These are phyloP conservation scores for Leptinotarsa texana DNA, from an alignment of 1,140 invertebrate genomes.

Conservation along the genomic window DNA sequence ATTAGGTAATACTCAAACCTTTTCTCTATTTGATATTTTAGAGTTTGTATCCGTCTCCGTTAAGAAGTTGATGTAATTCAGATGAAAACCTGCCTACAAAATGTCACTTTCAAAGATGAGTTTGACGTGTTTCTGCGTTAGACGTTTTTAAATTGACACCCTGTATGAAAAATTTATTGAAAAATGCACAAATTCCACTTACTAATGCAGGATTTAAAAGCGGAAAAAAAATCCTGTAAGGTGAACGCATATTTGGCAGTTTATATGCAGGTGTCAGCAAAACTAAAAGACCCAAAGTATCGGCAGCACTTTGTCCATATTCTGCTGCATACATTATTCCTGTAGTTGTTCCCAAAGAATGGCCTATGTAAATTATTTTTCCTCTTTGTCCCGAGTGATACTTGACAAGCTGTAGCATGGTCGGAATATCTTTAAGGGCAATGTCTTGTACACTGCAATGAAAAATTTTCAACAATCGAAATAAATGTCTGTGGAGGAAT, in stretches of 20 bases:
- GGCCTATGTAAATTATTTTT: constrained; percentile 62
- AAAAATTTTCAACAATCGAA: background rate
- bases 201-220: constrained; percentile 42
- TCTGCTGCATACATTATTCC: constrained; percentile 57
- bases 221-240: constrained; percentile 46
- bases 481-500: background rate
- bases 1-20: too few species aligned
- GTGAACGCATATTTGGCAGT: constrained; percentile 46
- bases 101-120: too few species aligned
- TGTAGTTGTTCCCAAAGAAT: constrained; percentile 55
- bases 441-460: constrained; percentile 61
- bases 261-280: constrained; percentile 50
- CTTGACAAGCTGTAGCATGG: constrained; percentile 61
- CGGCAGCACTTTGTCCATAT: constrained; percentile 51
- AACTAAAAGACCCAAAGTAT: constrained; percentile 45
- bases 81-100: too few species aligned
- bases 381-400: constrained; percentile 54
- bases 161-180: background rate
- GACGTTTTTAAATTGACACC: too few species aligned
- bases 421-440: constrained; percentile 63
- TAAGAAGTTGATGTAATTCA: too few species aligned
- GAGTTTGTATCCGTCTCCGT: too few species aligned
- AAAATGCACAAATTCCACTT: constrained; percentile 19
- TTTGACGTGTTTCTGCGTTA: too few species aligned
- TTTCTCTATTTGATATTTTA: too few species aligned